Conservation (phyloP, 2,888 invertebrate species). For the Sabellastarte sp. region DNA sequence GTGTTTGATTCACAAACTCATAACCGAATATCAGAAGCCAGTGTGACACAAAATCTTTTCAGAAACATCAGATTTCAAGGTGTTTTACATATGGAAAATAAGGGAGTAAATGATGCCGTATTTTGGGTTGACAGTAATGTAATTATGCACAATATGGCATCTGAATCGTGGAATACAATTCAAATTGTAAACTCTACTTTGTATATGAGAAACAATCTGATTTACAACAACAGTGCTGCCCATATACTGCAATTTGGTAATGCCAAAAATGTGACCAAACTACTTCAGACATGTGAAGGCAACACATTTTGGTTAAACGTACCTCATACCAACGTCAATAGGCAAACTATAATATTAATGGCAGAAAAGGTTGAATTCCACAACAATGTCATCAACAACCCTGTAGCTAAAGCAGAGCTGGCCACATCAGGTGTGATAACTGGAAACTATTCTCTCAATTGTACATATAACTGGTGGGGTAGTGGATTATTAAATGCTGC, state of each 20-base stretch:
- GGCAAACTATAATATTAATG: neutral
- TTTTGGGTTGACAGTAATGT: neutral
- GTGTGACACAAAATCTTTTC: neutral
- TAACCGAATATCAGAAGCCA: neutral
- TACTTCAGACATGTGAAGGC: neutral
- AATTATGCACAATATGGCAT: neutral
- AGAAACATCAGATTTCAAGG: neutral
- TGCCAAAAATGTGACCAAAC: neutral
- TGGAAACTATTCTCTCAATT: neutral
- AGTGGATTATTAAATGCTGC: neutral
- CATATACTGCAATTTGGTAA: neutral
- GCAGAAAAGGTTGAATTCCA: neutral
- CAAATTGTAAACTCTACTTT: constrained; percentile 1
- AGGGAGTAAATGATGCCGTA: neutral
- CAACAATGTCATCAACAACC: neutral
- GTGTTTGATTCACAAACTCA: constrained; percentile 4
- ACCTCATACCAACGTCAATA: neutral
- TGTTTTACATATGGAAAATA: neutral
- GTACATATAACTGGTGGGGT: constrained; percentile 5
- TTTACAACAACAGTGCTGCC: constrained; percentile 4
- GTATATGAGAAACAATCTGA: neutral
- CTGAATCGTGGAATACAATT: neutral
- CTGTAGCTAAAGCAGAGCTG: neutral
- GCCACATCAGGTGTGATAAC: neutral
- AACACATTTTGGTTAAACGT: constrained; percentile 5